Evolutionary conservation across 2,113 vertebrate genomes (phyloP).

Genomic region (Leucosticte australis): DNA sequence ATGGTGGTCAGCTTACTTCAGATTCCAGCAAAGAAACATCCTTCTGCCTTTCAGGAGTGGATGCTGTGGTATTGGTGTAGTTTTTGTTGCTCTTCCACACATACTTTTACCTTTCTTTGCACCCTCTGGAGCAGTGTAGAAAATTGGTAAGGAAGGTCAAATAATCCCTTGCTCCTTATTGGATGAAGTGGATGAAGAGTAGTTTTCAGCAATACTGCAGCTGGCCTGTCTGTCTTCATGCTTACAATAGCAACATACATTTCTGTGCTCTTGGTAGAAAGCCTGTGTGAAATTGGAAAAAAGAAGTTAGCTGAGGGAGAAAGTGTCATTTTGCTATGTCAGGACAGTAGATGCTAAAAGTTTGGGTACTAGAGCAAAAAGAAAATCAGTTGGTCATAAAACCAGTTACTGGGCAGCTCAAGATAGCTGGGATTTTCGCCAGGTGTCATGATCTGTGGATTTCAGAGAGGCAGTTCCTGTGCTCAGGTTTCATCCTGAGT

Average conservation of each 20-base stretch:
- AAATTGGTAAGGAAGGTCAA: background rate
- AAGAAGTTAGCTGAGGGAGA: background rate
- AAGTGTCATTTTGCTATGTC: background rate
- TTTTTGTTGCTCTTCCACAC: background rate
- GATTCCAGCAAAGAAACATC: background rate
- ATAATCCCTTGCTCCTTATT: background rate
- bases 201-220: background rate
- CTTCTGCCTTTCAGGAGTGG: background rate
- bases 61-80: background rate
- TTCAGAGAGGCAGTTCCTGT: background rate
- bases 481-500: background rate
- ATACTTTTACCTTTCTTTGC: background rate
- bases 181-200: background rate
- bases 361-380: background rate
- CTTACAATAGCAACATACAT: constrained; percentile 1
- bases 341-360: background rate
- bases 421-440: background rate
- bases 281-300: background rate
- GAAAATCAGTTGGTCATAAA: background rate
- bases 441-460: background rate
- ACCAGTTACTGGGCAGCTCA: background rate
- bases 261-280: background rate
- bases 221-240: constrained; percentile 10
- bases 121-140: background rate
- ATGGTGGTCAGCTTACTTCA: background rate